Conservation (phyloP, 2,888 invertebrate genomes). For the Cristatella mucedo region DNA sequence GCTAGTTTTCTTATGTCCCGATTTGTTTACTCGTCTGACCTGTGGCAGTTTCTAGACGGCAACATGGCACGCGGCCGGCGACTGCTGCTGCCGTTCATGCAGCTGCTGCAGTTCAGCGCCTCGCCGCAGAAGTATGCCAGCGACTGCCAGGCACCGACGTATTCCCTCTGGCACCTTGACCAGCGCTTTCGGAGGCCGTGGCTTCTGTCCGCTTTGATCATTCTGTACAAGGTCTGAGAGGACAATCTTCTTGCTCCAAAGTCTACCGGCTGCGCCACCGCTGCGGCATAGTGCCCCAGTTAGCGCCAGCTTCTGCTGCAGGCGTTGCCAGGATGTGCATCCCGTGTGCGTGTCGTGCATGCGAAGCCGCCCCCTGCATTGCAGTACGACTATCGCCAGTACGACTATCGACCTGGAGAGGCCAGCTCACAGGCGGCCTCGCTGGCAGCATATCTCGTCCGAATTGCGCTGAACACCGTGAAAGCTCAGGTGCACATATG, state of each 20-base stretch:
- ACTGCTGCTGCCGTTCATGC: constrained; percentile 66
- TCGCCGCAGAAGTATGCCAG: constrained; percentile 52
- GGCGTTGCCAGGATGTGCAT: no score
- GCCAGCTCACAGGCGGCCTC: no score
- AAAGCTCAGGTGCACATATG: no score
- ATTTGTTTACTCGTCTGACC: neutral
- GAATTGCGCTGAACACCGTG: constrained; percentile 76
- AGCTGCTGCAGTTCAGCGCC: constrained; percentile 63
- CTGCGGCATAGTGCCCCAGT: no score
- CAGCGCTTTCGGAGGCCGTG: constrained; percentile 73
- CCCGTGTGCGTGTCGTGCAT: no score
- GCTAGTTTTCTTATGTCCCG: neutral
- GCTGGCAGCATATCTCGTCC: constrained; percentile 56
- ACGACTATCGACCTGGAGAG: no score
- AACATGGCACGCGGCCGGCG: constrained; percentile 83
- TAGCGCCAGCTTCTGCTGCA: no score
- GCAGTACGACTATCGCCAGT: no score
- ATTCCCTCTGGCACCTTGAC: constrained; percentile 73
- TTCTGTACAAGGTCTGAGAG: constrained; percentile 95
- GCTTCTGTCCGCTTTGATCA: constrained; percentile 77
- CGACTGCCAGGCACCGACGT: constrained; percentile 50
- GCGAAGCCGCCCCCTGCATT: no score
- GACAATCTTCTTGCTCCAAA: no score
- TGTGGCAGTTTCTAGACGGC: constrained; percentile 59
- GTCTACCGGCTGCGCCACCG: no score